A percentile compares a stretch with the other conserved stretches of the same genome.
Conservation (phyloP, 2,888 invertebrate genomes). For the Therioaphis trifolii region DNA sequence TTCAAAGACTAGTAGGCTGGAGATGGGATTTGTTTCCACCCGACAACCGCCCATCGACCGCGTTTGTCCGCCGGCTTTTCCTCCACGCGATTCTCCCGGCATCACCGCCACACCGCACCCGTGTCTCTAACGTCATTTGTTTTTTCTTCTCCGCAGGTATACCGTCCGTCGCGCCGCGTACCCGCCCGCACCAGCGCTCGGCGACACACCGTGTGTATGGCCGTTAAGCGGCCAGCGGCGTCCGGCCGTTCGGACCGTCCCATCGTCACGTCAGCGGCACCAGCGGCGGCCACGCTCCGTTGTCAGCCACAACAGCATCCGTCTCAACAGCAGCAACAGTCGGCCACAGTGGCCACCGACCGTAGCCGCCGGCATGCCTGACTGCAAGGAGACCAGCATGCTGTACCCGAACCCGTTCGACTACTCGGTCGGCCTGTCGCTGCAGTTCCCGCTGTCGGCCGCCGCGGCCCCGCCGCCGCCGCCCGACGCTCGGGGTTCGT, state of each 20-base stretch:
- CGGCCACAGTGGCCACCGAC: no score
- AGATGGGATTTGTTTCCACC: no score
- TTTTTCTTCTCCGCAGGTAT: no score
- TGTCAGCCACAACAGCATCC: no score
- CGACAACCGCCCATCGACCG: no score
- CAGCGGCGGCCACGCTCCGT: not conserved
- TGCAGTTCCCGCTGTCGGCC: conserved; percentile 60
- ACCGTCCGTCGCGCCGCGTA: not conserved
- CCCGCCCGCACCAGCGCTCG: not conserved
- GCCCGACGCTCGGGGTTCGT: conserved; percentile 55
- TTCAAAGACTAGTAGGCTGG: no score
- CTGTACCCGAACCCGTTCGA: conserved; percentile 59
- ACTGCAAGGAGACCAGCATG: conserved; percentile 55
- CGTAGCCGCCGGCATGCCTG: conserved; percentile 41
- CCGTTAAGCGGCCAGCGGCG: conserved; percentile 47
- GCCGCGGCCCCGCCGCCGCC: conserved; percentile 50
- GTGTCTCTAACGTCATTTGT: no score
- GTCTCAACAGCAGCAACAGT: no score
- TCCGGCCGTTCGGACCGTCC: conserved; percentile 15
- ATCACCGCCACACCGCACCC: no score
- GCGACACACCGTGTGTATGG: conserved; percentile 39
- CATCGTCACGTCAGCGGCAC: not conserved
- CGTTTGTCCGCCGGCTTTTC: no score
- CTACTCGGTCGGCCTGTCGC: conserved; percentile 54
- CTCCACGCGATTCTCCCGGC: no score